These are phyloP conservation scores for Sarcoramphus papa DNA, from an alignment of 2,797 vertebrate genomes.

Conservation along the genomic window DNA sequence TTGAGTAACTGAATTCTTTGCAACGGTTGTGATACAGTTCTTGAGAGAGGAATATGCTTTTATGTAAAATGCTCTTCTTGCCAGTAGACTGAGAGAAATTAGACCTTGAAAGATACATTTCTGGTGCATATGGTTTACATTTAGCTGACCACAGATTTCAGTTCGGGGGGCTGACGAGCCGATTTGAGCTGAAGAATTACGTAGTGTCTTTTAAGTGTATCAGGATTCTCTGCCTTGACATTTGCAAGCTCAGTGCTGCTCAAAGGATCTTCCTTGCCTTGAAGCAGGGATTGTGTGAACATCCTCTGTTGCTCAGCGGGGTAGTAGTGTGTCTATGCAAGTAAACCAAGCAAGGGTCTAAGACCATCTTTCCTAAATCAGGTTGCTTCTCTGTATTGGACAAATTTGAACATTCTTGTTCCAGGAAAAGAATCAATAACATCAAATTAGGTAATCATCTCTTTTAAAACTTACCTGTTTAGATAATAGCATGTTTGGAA, in stretches of 20 bases:
- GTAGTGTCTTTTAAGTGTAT: background rate
- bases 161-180: background rate
- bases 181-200: background rate
- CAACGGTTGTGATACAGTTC: rapidly evolving
- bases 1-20: background rate
- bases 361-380: background rate
- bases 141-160: background rate
- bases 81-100: background rate
- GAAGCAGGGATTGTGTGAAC: background rate
- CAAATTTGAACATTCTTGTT: background rate
- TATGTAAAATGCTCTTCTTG: background rate
- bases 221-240: background rate
- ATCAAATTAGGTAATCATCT: background rate
- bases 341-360: background rate
- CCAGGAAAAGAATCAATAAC: background rate
- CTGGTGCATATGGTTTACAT: background rate
- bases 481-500: background rate
- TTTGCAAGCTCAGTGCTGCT: background rate
- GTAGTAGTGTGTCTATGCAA: background rate
- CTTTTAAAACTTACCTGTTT: background rate
- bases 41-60: background rate
- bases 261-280: background rate
- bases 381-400: background rate
- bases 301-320: background rate
- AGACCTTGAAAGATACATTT: background rate